Conservation (phyloP, 1,140 invertebrate species). For the Oryctes rhinoceros region DNA sequence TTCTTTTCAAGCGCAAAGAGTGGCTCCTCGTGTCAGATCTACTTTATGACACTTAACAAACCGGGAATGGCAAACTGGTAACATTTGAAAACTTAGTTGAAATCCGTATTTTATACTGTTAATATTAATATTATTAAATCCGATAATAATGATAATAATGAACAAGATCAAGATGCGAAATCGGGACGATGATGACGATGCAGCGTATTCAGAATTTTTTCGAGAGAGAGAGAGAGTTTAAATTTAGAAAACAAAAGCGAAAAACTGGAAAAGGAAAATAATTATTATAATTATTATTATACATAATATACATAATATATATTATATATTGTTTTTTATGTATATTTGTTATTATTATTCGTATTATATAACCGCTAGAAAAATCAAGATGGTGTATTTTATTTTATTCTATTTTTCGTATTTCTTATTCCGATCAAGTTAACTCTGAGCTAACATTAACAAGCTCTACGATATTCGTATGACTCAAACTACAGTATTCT, state of each 20-base stretch:
- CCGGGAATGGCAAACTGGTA: conserved; percentile 99
- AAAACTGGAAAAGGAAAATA: neutral
- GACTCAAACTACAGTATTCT: neutral
- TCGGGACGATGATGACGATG: too few species aligned
- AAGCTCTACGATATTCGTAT: neutral
- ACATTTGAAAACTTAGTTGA: conserved; percentile 50
- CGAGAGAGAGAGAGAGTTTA: too few species aligned
- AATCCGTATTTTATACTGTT: conserved; percentile 31
- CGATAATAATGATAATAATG: too few species aligned
- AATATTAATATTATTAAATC: conserved; percentile 24
- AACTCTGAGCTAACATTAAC: neutral
- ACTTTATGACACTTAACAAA: conserved; percentile 99
- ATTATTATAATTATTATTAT: conserved; percentile 25
- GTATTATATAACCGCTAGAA: neutral
- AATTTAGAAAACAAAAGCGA: neutral
- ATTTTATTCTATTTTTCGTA: neutral
- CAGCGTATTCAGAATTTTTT: too few species aligned
- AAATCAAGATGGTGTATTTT: neutral
- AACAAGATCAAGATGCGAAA: too few species aligned
- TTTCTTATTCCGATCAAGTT: neutral
- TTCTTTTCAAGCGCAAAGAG: conserved; percentile 99
- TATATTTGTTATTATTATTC: conserved; percentile 28
- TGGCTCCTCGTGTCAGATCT: conserved; percentile 99
- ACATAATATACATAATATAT: conserved; percentile 25
- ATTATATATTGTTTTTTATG: conserved; percentile 38